Base-by-base conservation (phyloP, 2,888 invertebrate genomes). In the Ptilodon capucinus region DNA sequence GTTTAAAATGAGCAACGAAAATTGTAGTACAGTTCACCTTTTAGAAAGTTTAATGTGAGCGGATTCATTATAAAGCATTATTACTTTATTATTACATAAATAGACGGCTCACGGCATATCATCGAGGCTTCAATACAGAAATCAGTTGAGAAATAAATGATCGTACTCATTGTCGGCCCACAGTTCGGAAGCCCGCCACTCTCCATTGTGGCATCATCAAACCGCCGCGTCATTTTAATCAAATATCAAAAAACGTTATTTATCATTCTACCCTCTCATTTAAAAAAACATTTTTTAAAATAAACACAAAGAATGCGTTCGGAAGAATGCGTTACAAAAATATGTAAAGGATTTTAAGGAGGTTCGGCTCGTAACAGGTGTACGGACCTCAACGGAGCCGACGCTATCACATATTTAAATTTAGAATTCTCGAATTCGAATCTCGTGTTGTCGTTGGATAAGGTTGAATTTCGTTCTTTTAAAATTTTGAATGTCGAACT, bases 301-400 rank as follows among this genome's bases (percentile, higher is more conserved):
- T 74, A 81, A 81, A 84, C 76, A 80, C 67, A 76, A 82, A 80
- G 81, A 84, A 82, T 83, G 75, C 65, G 52, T 65, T 68, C 66
- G 42, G 61, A 83, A 81, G 86, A 86, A 87, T 86, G 84, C 79
- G 79, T 74, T 81, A 84, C 74, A 75, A 86, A 86, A 86, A 86
- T 85, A 86, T 84, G 79, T 84, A 79, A 81, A 84, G 80, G 84
- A 81, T 82, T 86, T 44, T 79, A 74, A 75, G 74, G 74, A 71
- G 61, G 68, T 63, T 70, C 60, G 63, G 75, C 74, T 76, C 74
- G 76, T 81, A 85, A 87, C 86, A 87, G 87, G 88, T 87, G 88
- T 81, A 78, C 76, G 64, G 69, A 62, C 65, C 64, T 67, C 62
- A 63, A 71, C 61, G 69, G 65, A 64, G 71, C 56, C 59, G 51